These are phyloP conservation scores for Camelus bactrianus DNA, from an alignment of 2,113 vertebrate genomes.

Conservation along the genomic window DNA sequence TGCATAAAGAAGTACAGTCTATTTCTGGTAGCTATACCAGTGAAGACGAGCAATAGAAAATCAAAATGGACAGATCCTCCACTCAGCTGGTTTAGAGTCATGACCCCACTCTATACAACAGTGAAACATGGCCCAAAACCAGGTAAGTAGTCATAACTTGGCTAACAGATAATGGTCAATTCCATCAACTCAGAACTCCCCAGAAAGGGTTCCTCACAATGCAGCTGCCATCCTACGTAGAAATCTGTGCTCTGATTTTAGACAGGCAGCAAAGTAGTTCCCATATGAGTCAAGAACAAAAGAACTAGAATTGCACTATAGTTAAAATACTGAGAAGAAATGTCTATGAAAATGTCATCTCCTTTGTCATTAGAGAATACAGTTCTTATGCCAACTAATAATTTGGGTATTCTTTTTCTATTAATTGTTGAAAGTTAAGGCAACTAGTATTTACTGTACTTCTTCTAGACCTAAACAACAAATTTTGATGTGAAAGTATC, in stretches of 20 bases:
- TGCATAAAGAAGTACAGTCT: neutral
- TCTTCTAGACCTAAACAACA: neutral
- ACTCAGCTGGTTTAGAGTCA: slow-evolving; percentile 29
- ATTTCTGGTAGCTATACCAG: slow-evolving; percentile 14
- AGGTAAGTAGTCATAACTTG: neutral
- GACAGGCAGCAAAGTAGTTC: neutral
- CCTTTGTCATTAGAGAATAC: slow-evolving; percentile 8
- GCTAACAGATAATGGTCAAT: neutral
- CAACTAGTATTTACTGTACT: slow-evolving; percentile 36
- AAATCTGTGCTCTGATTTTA: neutral
- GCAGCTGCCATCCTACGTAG: neutral
- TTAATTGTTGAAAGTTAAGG: neutral
- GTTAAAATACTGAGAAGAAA: slow-evolving; percentile 42
- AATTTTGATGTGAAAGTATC: neutral
- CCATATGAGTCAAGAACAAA: neutral
- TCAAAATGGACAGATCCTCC: slow-evolving; percentile 13
- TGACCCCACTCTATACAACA: neutral
- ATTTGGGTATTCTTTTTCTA: neutral
- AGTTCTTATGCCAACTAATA: slow-evolving; percentile 9
- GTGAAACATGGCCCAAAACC: slow-evolving; percentile 20
- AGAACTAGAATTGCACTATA: neutral
- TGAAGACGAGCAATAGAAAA: slow-evolving; percentile 26
- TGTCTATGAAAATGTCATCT: neutral
- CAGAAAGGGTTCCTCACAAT: neutral
- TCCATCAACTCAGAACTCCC: neutral